Conservation (phyloP, 2,113 vertebrate genomes). For the Corythornis madagascariensis region DNA sequence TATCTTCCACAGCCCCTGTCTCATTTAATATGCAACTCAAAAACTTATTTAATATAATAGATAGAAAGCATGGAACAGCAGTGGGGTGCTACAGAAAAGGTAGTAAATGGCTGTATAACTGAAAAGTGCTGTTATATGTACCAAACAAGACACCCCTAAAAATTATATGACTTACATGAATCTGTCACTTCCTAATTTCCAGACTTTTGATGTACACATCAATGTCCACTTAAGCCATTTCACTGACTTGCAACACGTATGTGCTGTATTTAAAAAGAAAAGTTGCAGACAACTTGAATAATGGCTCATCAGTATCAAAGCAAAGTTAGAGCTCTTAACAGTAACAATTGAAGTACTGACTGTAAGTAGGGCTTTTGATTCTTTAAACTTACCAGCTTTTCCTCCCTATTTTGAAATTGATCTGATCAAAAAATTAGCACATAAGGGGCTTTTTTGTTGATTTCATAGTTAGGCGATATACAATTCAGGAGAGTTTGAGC, state of each 20-base stretch:
- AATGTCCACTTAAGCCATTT: background rate
- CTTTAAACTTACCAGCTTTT: background rate
- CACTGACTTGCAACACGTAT: background rate
- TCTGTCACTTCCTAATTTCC: background rate
- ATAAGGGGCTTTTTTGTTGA: background rate
- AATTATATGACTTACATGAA: background rate
- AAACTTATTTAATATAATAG: background rate
- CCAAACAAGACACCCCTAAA: background rate
- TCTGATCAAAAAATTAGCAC: background rate
- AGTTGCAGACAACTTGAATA: background rate
- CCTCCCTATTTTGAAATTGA: background rate
- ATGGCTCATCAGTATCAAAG: background rate
- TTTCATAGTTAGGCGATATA: background rate
- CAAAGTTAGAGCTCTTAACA: background rate
- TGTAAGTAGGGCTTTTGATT: background rate
- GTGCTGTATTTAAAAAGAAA: background rate
- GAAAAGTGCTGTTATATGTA: background rate
- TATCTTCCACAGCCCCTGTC: background rate
- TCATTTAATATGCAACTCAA: background rate
- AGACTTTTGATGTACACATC: background rate
- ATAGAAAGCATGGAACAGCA: background rate
- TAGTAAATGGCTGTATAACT: background rate
- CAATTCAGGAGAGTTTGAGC: background rate
- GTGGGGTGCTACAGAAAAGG: background rate
- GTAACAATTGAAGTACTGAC: background rate